Conservation (phyloP, 2,113 vertebrate species). For the Cebidichthys violaceus region DNA sequence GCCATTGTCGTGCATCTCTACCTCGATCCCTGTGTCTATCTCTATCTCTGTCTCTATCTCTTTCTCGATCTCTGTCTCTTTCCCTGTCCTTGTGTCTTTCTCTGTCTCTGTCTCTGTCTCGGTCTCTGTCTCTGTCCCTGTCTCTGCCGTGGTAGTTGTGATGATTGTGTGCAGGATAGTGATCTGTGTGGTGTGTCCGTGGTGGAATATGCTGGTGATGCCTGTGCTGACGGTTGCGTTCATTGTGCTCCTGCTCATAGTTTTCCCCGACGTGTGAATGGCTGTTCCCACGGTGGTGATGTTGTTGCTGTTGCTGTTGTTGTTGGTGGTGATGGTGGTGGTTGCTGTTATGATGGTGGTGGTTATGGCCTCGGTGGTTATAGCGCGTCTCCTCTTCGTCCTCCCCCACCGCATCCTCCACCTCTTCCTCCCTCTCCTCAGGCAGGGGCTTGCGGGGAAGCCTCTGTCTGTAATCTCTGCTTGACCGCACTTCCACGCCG, state of each 20-base stretch:
- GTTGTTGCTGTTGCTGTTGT: conserved; percentile 42
- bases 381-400: conserved; percentile 80
- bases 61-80: conserved; percentile 16
- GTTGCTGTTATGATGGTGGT: conserved; percentile 80
- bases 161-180: conserved; percentile 72
- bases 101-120: conserved; percentile 72
- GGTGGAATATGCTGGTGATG: conserved; percentile 80
- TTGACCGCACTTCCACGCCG: conserved; percentile 86
- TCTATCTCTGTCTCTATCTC: not conserved
- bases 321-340: conserved; percentile 74
- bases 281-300: conserved; percentile 69
- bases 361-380: conserved; percentile 88
- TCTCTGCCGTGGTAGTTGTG: conserved; percentile 81
- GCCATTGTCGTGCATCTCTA: conserved; percentile 86
- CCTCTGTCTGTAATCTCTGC: conserved; percentile 87
- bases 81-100: conserved; percentile 61
- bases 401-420: conserved; percentile 84
- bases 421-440: conserved; percentile 59
- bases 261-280: conserved; percentile 83
- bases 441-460: conserved; percentile 67
- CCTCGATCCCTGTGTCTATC: conserved; percentile 66
- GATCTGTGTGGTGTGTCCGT: conserved; percentile 59
- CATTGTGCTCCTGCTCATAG: conserved; percentile 91
- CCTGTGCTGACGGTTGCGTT: conserved; percentile 89
- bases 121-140: conserved; percentile 33